Evolutionary conservation across 2,113 vertebrate genomes (phyloP).

Genomic region (Xenopus laevis): DNA sequence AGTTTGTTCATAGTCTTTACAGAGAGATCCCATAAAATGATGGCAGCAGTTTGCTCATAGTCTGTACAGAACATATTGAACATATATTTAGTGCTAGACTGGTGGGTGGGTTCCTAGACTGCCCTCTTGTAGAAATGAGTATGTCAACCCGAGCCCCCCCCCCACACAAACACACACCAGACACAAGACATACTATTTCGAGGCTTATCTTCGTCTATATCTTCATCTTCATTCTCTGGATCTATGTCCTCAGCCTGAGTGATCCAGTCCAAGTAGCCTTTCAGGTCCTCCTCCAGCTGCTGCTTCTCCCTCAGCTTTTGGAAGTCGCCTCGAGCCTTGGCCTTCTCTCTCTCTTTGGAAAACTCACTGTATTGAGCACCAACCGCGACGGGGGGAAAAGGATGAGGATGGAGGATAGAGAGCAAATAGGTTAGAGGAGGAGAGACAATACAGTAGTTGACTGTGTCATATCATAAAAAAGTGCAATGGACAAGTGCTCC

Average conservation of each 20-base stretch:
- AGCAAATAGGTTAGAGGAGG: constrained; percentile 25
- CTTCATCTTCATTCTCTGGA: constrained; percentile 97
- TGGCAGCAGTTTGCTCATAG: too few species aligned
- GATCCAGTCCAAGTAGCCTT: constrained; percentile 98
- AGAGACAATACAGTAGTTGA: too few species aligned
- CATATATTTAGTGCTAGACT: too few species aligned
- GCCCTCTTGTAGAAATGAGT: too few species aligned
- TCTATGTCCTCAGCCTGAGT: constrained; percentile 98
- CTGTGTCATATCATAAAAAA: too few species aligned
- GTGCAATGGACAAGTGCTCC: too few species aligned
- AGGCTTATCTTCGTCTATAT: constrained; percentile 92
- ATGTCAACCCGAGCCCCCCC: too few species aligned
- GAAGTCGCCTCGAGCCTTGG: constrained; percentile 94
- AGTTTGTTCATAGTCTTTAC: too few species aligned
- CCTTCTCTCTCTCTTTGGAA: constrained; percentile 97
- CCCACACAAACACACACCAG: too few species aligned
- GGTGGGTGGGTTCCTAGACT: too few species aligned
- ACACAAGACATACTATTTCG: constrained; percentile 82
- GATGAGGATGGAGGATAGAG: constrained; percentile 20
- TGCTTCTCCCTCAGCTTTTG: constrained; percentile 96
- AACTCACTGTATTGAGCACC: constrained; percentile 83
- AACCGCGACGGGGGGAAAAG: neutral
- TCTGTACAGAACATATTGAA: too few species aligned
- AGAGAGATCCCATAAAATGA: too few species aligned
- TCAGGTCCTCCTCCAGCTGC: constrained; percentile 94